Evolutionary conservation across 1,140 invertebrate species (phyloP).

Genomic region (Anoplolepis gracilipes): DNA sequence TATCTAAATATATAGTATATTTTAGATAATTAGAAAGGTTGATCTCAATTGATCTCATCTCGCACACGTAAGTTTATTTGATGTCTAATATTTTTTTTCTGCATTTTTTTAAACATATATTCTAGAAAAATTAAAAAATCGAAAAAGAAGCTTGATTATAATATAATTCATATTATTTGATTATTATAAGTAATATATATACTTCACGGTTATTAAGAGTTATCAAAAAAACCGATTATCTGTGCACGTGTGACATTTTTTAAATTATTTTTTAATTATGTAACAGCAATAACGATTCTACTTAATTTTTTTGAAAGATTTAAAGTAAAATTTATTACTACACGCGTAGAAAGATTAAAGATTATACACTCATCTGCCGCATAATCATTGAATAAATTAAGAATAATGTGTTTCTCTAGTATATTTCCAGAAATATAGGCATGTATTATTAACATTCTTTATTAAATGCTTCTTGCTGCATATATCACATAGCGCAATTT

Average conservation of each 20-base stretch:
- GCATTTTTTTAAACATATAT: not conserved
- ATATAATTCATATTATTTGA: not conserved
- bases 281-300: not conserved
- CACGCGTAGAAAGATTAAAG: not conserved
- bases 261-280: not conserved
- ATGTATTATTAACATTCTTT: conserved; percentile 24
- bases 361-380: too few species aligned
- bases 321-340: conserved; percentile 9
- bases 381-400: not conserved
- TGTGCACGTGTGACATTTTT: not conserved
- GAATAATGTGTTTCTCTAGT: not conserved
- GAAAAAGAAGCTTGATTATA: not conserved
- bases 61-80: not conserved
- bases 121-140: not conserved
- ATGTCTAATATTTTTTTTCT: not conserved
- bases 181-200: not conserved
- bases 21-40: not conserved
- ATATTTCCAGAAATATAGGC: not conserved
- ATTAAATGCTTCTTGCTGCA: not conserved
- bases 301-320: not conserved
- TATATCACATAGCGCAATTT: conserved; percentile 13
- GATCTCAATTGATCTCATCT: not conserved
- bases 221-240: not conserved
- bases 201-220: not conserved
- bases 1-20: not conserved